Evolutionary conservation across 2,888 invertebrate species (phyloP).

Genomic region (Synanthedon formicaeformis): DNA sequence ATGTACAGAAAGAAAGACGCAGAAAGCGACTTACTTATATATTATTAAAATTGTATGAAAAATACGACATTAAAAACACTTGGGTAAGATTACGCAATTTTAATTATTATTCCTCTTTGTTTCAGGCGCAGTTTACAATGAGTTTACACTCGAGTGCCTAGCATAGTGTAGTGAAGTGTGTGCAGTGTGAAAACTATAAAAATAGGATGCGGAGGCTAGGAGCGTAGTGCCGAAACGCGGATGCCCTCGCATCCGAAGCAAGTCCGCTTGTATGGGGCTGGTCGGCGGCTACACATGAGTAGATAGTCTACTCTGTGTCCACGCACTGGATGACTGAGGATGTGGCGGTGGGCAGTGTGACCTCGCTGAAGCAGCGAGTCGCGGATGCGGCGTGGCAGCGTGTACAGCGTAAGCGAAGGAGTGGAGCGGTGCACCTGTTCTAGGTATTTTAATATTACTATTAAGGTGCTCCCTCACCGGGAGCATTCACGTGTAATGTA

Average conservation of each 20-base stretch:
- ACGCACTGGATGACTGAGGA: conserved; percentile 11
- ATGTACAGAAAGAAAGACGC: no score
- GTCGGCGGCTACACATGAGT: conserved; percentile 11
- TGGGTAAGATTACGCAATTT: no score
- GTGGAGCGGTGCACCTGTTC: conserved; percentile 62
- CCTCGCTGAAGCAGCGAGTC: conserved; percentile 22
- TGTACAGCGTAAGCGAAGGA: conserved; percentile 63
- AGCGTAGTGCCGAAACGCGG: conserved; percentile 9
- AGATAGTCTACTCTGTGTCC: conserved; percentile 3
- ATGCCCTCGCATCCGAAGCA: conserved; percentile 2
- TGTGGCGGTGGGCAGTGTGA: conserved; percentile 44
- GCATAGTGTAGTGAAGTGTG: conserved; percentile 4
- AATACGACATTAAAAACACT: no score
- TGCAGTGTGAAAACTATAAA: not conserved
- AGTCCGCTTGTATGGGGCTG: conserved; percentile 1
- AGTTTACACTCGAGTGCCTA: not conserved
- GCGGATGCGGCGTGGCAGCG: conserved; percentile 64
- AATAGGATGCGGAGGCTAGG: conserved; percentile 16
- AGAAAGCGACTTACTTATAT: no score
- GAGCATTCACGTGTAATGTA: no score
- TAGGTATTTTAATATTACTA: conserved; percentile 25
- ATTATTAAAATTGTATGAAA: no score
- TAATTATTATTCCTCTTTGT: conserved; percentile 1
- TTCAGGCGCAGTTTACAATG: conserved; percentile 3
- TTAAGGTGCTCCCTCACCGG: no score